Base-by-base conservation (phyloP, 2,888 invertebrate genomes). In the Leucoma salicis region DNA sequence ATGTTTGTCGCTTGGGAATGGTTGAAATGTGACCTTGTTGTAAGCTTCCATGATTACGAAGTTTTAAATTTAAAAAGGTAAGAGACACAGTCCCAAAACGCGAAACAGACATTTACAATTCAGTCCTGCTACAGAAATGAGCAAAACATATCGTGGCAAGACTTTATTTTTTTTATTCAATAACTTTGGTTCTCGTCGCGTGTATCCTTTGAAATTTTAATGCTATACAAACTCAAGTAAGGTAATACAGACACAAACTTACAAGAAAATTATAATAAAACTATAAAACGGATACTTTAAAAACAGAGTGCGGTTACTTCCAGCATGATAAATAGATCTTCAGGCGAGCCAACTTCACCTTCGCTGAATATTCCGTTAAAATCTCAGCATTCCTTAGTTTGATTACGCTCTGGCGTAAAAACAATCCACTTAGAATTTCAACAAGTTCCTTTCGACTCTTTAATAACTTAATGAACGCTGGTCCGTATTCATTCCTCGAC, bases 391-490 rank as follows among this genome's bases (percentile, higher is more conserved):
- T 63, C 53, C 62, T 65, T 68, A 77, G 72, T 80, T 80, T 78
- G 76, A 80, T 80, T 79, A 79, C 66, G 61, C 55, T 51, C 58
- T 44, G 51, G 63, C 65, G 76, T 73, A 78, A 84, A 84, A 84
- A 83, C 82, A 82, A 78, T 73, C 77, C 67, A 58, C 65, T 67
- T 68, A 54, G 67, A 65, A 71, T 74, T 64, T 68, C 67, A 55
- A 57, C 59, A 69, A 78, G 69, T 76, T 76, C 53, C 51, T 11
- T 63, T 49, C 46, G 35, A 45, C 63, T 63, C 69, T 66, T 63
- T 66, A 66, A 65, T 76, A 82, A 84, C 78, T 81, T 77, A 78
- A 81, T 85, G 84, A 67, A 77, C 66, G 76, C 72, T 67, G 61
- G 69, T 68, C 58, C 63, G 61, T 57, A 54, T 54, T 63, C 42